Conservation (phyloP, 2,797 vertebrate species). For the Cebuella pygmaea region DNA sequence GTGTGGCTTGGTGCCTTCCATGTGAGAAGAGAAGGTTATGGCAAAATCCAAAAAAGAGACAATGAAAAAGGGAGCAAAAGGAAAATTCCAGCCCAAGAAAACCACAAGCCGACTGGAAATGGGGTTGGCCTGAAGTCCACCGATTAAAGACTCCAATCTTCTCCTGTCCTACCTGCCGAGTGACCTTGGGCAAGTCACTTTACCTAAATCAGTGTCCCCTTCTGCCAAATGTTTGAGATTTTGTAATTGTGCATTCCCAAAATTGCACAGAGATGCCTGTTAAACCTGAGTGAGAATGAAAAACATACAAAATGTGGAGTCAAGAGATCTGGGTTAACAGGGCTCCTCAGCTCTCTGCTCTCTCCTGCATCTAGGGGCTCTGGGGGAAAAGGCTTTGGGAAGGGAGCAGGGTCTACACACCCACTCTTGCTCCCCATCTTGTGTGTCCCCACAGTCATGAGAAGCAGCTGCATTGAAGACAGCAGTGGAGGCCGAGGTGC, state of each 20-base stretch:
- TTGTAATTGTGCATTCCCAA: not conserved
- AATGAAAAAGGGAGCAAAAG: not conserved
- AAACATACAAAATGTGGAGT: not conserved
- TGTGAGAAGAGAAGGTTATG: constrained; percentile 20
- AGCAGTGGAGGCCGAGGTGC: not conserved
- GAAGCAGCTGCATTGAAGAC: not conserved
- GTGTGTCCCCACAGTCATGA: not conserved
- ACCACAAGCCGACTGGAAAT: not conserved
- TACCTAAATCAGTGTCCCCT: not conserved
- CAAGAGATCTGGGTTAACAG: not conserved
- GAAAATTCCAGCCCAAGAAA: not conserved
- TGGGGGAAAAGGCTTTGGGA: not conserved
- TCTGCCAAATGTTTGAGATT: not conserved
- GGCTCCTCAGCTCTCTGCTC: not conserved
- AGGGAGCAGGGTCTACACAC: not conserved
- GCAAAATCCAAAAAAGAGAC: constrained; percentile 21
- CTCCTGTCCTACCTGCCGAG: too few species aligned
- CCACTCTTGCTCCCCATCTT: not conserved
- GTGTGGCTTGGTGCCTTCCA: not conserved
- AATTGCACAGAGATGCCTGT: not conserved
- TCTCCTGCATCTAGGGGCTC: not conserved
- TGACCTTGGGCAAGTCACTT: not conserved
- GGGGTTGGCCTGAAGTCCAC: not conserved
- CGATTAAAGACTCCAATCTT: not conserved
- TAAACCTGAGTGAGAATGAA: not conserved